Conservation (phyloP, 37 sponge, comb jelly and placozoan genomes). For the Geodia barretti region DNA sequence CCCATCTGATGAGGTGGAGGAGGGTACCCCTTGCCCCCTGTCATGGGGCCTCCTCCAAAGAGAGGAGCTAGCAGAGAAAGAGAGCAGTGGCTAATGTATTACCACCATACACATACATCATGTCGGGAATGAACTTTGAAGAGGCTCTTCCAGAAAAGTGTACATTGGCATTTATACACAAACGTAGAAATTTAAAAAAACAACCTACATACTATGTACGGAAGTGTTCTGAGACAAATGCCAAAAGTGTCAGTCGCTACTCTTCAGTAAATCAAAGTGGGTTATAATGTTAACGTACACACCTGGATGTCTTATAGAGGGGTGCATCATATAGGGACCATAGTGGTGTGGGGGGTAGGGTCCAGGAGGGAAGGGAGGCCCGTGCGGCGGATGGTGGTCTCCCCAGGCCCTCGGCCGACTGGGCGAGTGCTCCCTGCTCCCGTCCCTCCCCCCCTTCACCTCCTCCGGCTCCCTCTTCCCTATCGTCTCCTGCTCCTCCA, state of each 20-base stretch:
- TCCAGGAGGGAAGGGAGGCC: neutral
- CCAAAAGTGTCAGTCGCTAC: too few relatives aligned
- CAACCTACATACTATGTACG: too few relatives aligned
- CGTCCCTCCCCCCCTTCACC: conserved; percentile 17
- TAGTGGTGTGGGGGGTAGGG: neutral
- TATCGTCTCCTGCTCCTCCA: conserved; percentile 63
- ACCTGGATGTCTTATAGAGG: too few relatives aligned
- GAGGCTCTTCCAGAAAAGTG: too few relatives aligned
- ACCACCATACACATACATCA: too few relatives aligned
- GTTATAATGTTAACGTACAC: too few relatives aligned
- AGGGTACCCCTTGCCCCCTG: conserved; percentile 1
- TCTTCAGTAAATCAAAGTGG: too few relatives aligned
- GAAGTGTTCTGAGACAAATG: too few relatives aligned
- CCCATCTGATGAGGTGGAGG: conserved; percentile 6
- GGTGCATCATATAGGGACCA: neutral
- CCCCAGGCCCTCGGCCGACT: neutral
- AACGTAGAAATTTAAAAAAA: too few relatives aligned
- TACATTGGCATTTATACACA: too few relatives aligned
- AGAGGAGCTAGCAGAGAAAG: neutral
- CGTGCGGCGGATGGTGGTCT: conserved; percentile 15
- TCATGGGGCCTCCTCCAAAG: neutral
- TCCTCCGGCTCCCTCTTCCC: conserved; percentile 54
- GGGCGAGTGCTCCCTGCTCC: conserved; percentile 2
- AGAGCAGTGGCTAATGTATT: too few relatives aligned
- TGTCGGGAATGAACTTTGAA: neutral